Base-by-base conservation (phyloP, 2,888 invertebrate genomes). In the Drosophila atripex region DNA sequence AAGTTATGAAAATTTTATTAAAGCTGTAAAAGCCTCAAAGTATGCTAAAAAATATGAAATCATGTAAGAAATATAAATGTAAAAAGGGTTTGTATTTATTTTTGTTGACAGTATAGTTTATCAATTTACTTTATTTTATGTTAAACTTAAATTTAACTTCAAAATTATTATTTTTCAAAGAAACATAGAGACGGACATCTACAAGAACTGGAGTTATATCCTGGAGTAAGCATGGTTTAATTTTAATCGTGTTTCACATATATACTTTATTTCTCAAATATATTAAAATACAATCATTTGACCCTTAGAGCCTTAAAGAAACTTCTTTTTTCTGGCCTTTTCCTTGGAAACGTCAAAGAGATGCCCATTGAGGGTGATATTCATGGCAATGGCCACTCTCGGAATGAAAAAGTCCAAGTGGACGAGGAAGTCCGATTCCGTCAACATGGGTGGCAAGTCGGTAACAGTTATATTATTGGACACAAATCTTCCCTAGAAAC, bases 381-480 rank as follows among this genome's bases (percentile, higher is more conserved):
- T 85, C 16, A 75, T 14, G 5, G 73, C 25, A 23, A 11, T 18
- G 1, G 63, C 51, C 2, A 50, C 45, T 5, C 23, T 65, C 2
- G 83, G 82, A 38, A 77, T 11, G 49, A 64, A 71, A 49, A 77
- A 58, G 53, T 61, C 56, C 8, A 83, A 43, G 5, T 59, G 23
- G 0, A 75, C 35, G 0, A 28, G 0, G 45, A 83, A 87, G 0
- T 73, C 73, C 0, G 70, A 63, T 52, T 85, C 87, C 0, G 32
- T 35, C 1, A 85, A 35, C 25, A 68, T 11, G 4, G 87, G 75
- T 1, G 79, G 87, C 47, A 83, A 38, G 2, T 71, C 61, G 1
- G 12, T 57, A 5, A 73, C n/a, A 0, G 78, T 72, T 0, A 86
- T 53, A 25, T 86, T 83, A 5, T 54, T 32, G 2, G 71, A 69